These are phyloP conservation scores for Styela plicata DNA, from an alignment of 23 tunicate species.

Conservation along the genomic window DNA sequence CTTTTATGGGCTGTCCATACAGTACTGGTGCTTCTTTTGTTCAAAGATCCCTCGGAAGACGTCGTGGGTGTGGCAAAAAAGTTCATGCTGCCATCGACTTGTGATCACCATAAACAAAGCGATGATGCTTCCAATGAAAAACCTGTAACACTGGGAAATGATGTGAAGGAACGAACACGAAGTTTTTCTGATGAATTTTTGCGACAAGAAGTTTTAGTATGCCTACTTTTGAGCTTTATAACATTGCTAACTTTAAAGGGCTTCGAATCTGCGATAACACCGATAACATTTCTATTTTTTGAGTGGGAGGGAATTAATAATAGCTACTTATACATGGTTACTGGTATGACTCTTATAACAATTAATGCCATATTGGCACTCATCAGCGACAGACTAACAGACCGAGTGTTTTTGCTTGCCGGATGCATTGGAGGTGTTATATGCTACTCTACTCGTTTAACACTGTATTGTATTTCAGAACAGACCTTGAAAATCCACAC, in stretches of 20 bases:
- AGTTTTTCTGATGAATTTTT: slow-evolving; percentile 29
- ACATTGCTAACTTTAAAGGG: slow-evolving; percentile 58
- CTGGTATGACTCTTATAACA: slow-evolving; percentile 35
- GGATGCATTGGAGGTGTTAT: no score
- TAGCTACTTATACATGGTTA: slow-evolving; percentile 47
- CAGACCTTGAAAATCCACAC: no score
- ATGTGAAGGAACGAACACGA: no score
- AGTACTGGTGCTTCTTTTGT: slow-evolving; percentile 29
- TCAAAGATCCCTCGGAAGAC: slow-evolving; percentile 27
- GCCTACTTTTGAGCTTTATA: slow-evolving; percentile 43
- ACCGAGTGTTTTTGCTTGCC: not conserved
- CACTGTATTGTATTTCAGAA: no score
- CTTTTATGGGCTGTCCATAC: slow-evolving; percentile 55
- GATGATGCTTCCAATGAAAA: not conserved
- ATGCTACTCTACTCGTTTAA: no score
- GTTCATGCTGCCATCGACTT: no score
- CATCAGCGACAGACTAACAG: not conserved
- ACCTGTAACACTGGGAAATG: not conserved
- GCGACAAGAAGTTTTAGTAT: slow-evolving; percentile 61
- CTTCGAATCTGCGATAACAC: slow-evolving; percentile 60
- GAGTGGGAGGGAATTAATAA: slow-evolving; percentile 49
- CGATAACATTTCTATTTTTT: slow-evolving; percentile 45
- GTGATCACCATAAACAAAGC: not conserved
- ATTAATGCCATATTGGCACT: not conserved
- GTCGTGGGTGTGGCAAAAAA: not conserved